Conservation (phyloP, 2,888 invertebrate genomes). For the Chloromyia formosa region DNA sequence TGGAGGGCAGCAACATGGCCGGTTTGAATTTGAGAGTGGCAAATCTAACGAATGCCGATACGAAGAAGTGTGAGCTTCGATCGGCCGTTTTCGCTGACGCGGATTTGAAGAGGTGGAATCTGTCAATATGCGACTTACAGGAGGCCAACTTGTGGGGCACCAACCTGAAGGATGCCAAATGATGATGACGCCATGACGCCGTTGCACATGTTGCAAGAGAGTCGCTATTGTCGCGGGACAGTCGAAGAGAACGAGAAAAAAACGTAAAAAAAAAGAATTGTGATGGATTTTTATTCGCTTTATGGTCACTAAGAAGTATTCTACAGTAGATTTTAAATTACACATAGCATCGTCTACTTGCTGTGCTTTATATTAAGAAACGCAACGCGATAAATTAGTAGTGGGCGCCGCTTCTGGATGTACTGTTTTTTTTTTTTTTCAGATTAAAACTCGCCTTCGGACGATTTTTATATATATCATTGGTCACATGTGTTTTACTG, state of each 20-base stretch:
- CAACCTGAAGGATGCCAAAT: constrained; percentile 92
- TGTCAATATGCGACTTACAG: constrained; percentile 93
- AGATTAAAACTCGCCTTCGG: no score
- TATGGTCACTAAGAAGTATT: not conserved
- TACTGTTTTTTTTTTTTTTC: no score
- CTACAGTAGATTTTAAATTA: constrained; percentile 22
- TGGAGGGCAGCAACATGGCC: constrained; percentile 97
- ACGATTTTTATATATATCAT: no score
- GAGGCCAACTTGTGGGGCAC: constrained; percentile 96
- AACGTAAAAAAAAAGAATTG: constrained; percentile 9
- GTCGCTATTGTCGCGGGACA: no score
- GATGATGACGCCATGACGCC: constrained; percentile 97
- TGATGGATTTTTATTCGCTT: constrained; percentile 26
- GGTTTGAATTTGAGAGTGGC: constrained; percentile 93
- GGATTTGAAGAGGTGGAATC: constrained; percentile 93
- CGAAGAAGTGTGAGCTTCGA: constrained; percentile 92
- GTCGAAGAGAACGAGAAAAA: no score
- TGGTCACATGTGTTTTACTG: no score
- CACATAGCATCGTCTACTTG: not conserved
- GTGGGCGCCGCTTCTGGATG: no score
- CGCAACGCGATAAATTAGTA: no score
- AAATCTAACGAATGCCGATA: constrained; percentile 91
- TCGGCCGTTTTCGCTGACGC: constrained; percentile 95
- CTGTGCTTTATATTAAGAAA: no score
- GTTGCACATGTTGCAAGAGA: constrained; percentile 96